Conservation (phyloP, 23 tunicate genomes). For the Phallusia fumigata region DNA sequence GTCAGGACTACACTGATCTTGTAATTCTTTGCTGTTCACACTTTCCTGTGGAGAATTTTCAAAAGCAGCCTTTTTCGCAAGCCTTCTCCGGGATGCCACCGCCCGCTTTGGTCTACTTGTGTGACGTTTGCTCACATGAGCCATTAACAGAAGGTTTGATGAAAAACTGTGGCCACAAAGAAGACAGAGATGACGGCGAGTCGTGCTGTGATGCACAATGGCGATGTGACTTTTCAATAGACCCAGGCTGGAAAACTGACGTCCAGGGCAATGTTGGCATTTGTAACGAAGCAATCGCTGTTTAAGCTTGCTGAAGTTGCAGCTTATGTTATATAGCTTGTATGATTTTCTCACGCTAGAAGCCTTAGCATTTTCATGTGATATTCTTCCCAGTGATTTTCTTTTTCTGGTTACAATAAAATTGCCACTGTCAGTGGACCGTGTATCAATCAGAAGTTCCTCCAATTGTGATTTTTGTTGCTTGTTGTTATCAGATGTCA, state of each 20-base stretch:
- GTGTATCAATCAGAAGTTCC: background rate
- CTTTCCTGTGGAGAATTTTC: background rate
- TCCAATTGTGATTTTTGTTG: background rate
- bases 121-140: constrained; percentile 38
- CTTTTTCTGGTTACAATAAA: too few relatives aligned
- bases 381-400: too few relatives aligned
- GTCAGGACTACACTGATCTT: background rate
- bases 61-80: background rate
- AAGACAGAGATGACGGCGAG: constrained; percentile 51
- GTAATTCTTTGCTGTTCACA: background rate
- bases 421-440: background rate
- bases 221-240: constrained; percentile 78
- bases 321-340: constrained; percentile 1
- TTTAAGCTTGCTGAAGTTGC: background rate
- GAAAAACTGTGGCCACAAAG: constrained; percentile 62
- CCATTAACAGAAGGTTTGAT: constrained; percentile 3
- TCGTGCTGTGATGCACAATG: constrained; percentile 48
- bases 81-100: background rate
- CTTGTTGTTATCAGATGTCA: background rate
- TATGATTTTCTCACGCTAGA: background rate
- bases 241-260: constrained; percentile 33
- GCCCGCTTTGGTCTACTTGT: background rate
- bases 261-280: constrained; percentile 48
- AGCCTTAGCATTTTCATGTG: background rate
- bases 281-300: constrained; percentile 32